phyloP scores from a whole-genome alignment of 2,797 vertebrate genomes.

The Neomorphus geoffroyi region DNA sequence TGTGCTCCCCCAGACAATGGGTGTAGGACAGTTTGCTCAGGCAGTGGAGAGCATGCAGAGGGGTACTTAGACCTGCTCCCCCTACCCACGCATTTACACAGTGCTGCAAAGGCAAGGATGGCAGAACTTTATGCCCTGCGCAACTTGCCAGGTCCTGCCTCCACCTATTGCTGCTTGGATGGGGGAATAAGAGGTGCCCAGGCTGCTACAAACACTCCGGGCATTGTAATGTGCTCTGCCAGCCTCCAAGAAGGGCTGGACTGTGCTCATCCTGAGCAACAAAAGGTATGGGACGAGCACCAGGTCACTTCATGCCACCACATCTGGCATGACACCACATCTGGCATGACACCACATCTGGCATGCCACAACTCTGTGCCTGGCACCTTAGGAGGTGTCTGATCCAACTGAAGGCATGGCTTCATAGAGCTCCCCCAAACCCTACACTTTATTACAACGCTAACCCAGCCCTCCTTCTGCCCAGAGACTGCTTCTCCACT shows the following conservation, averaged over 20 bases:
- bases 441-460: background rate
- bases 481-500: background rate
- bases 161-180: background rate
- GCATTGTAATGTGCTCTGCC: background rate
- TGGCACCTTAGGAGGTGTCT: background rate
- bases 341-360: background rate
- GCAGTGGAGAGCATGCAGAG: background rate
- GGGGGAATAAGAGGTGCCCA: background rate
- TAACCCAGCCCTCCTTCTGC: background rate
- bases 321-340: accelerated
- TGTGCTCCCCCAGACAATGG: background rate
- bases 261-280: background rate
- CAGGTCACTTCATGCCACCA: background rate
- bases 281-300: background rate
- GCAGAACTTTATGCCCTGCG: background rate
- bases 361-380: background rate
- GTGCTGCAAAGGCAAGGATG: background rate
- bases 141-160: background rate
- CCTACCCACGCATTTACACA: background rate
- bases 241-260: background rate
- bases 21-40: background rate
- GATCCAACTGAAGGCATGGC: background rate
- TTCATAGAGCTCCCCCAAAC: background rate
- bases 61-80: background rate
- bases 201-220: background rate